phyloP scores from a whole-genome alignment of 2,113 vertebrate genomes.

The Syrrhaptes paradoxus region DNA sequence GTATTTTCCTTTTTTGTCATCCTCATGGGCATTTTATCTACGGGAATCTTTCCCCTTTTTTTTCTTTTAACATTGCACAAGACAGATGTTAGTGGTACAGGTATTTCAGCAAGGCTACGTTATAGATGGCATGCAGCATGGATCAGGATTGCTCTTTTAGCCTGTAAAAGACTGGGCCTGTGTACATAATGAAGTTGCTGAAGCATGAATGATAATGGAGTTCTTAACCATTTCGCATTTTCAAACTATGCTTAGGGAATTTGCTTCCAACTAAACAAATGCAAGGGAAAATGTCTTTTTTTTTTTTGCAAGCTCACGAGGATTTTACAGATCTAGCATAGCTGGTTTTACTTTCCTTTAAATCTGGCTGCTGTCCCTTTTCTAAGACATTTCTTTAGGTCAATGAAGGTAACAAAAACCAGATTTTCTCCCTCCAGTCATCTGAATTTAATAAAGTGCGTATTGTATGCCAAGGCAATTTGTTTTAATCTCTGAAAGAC shows the following conservation, averaged over 20 bases:
- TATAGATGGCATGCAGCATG: conserved; percentile 55
- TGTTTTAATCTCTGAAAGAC: conserved; percentile 12
- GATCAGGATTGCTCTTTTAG: conserved; percentile 60
- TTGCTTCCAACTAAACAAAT: conserved; percentile 8
- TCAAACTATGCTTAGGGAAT: background rate
- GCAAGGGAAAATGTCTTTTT: background rate
- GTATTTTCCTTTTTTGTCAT: conserved; percentile 71
- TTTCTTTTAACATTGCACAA: conserved; percentile 49
- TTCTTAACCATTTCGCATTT: background rate
- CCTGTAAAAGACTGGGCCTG: conserved; percentile 42
- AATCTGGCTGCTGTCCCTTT: background rate
- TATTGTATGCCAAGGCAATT: conserved; percentile 10
- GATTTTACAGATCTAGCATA: background rate
- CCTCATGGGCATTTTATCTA: conserved; percentile 75
- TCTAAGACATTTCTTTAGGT: background rate
- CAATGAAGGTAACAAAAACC: background rate
- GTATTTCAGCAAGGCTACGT: conserved; percentile 43
- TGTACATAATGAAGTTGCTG: conserved; percentile 53
- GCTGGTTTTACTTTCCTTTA: background rate
- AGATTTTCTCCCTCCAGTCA: background rate
- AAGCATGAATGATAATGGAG: conserved; percentile 52
- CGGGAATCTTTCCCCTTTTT: conserved; percentile 56
- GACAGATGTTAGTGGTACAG: conserved; percentile 65
- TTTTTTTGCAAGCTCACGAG: background rate
- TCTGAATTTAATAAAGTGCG: conserved; percentile 33